These are phyloP conservation scores for Hydrotaea cyrtoneurina DNA, from an alignment of 2,888 invertebrate species.

Conservation along the genomic window DNA sequence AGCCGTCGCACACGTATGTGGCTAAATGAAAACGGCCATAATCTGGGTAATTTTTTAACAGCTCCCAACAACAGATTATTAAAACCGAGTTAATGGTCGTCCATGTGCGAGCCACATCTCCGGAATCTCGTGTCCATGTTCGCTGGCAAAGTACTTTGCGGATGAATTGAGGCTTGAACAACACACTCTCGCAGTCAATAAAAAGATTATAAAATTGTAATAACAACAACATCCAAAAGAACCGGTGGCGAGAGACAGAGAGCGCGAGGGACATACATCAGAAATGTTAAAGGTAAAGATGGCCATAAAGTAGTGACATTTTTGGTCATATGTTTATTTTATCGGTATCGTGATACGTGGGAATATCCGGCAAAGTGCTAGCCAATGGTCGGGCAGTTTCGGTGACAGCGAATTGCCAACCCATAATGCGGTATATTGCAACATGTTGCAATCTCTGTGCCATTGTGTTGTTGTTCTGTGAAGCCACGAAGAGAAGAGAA, in stretches of 20 bases:
- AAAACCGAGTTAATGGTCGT: conserved; percentile 38
- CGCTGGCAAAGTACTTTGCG: not conserved
- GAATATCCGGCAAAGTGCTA: not conserved
- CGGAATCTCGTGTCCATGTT: not conserved
- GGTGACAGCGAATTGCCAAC: not conserved
- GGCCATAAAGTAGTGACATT: not conserved
- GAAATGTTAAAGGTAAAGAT: not conserved
- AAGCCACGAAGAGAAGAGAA: not conserved
- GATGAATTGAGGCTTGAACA: not conserved
- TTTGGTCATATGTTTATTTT: not conserved
- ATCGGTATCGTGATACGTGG: not conserved
- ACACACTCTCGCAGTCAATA: conserved; percentile 9
- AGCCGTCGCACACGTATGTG: not conserved
- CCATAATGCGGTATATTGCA: not conserved
- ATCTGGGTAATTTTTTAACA: conserved; percentile 58
- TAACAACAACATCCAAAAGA: not conserved
- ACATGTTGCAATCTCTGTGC: not conserved
- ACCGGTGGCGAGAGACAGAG: no score
- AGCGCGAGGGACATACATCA: no score
- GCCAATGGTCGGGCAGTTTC: not conserved
- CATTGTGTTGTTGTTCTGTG: no score
- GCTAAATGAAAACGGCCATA: conserved; percentile 31
- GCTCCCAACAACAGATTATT: conserved; percentile 56
- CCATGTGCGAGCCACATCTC: not conserved
- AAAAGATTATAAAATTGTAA: not conserved